Conservation (phyloP, 2,888 invertebrate species). For the Hypomecis atomaria region DNA sequence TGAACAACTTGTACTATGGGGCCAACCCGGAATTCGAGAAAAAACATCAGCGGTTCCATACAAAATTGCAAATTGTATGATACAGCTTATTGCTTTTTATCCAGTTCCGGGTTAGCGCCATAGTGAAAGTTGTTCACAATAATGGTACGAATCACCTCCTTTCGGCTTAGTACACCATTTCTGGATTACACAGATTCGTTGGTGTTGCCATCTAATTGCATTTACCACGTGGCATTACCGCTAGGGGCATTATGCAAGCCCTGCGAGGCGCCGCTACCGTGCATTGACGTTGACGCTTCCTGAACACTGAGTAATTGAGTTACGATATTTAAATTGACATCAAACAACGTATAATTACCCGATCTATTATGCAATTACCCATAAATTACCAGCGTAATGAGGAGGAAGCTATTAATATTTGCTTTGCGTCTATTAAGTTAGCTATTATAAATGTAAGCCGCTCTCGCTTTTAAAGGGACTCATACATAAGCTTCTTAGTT, state of each 20-base stretch:
- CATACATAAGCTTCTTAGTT: not conserved
- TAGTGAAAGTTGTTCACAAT: slow-evolving; percentile 41
- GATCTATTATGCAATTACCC: slow-evolving; percentile 51
- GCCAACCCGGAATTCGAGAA: too few relatives aligned
- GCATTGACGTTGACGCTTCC: slow-evolving; percentile 60
- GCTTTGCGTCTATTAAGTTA: slow-evolving; percentile 35
- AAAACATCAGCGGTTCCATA: too few relatives aligned
- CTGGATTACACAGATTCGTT: too few relatives aligned
- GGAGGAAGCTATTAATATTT: slow-evolving; percentile 53
- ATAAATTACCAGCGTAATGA: slow-evolving; percentile 52
- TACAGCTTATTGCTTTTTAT: too few relatives aligned
- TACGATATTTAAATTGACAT: slow-evolving; percentile 61
- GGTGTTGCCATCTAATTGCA: slow-evolving; percentile 1
- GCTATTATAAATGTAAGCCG: slow-evolving; percentile 25
- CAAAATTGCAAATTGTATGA: too few relatives aligned
- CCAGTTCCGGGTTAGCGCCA: too few relatives aligned
- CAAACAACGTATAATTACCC: slow-evolving; percentile 59
- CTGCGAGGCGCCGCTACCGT: slow-evolving; percentile 54
- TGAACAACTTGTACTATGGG: slow-evolving; percentile 40
- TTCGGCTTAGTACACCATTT: too few relatives aligned
- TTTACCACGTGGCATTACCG: slow-evolving; percentile 22
- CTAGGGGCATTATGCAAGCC: slow-evolving; percentile 65
- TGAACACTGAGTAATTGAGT: slow-evolving; percentile 68
- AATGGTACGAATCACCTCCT: too few relatives aligned
- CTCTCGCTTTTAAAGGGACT: slow-evolving; percentile 6